Evolutionary conservation across 2,888 invertebrate genomes (phyloP).

Genomic region (Autographa pulchrina): DNA sequence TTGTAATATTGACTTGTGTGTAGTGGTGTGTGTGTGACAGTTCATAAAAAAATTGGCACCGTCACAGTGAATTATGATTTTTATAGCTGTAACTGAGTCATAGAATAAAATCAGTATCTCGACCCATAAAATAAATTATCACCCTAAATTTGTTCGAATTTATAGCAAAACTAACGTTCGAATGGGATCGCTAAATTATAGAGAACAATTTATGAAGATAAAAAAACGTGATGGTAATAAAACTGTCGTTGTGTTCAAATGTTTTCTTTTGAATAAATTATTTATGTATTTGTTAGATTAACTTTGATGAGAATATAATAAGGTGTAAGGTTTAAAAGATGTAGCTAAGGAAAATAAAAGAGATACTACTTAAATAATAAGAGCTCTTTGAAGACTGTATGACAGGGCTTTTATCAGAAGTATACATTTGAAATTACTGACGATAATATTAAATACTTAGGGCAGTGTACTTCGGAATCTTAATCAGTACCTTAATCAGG

Average conservation of each 20-base stretch:
- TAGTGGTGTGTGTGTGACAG: conserved; percentile 12
- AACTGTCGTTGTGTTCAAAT: conserved; percentile 50
- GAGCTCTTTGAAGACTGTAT: neutral
- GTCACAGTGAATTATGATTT: conserved; percentile 58
- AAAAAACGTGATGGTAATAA: conserved; percentile 51
- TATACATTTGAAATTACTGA: too few relatives aligned
- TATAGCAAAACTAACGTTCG: conserved; percentile 57
- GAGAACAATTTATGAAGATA: conserved; percentile 51
- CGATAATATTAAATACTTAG: too few relatives aligned
- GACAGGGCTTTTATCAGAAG: neutral
- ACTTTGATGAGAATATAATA: conserved; percentile 40
- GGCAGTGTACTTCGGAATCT: too few relatives aligned
- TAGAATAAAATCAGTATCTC: conserved; percentile 50
- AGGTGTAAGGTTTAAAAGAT: conserved; percentile 21
- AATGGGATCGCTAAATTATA: conserved; percentile 62
- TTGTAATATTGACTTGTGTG: neutral
- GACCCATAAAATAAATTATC: conserved; percentile 62
- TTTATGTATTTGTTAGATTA: conserved; percentile 54
- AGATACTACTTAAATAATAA: neutral
- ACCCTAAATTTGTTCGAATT: conserved; percentile 59
- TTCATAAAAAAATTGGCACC: conserved; percentile 56
- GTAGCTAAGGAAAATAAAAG: neutral
- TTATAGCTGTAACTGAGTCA: conserved; percentile 52
- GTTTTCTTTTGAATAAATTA: conserved; percentile 57
- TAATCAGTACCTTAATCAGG: too few relatives aligned